A percentile compares a stretch with the other conserved stretches of the same genome.
Evolutionary conservation across 1,140 invertebrate genomes (phyloP).

Genomic region (Sesamia nonagrioides): DNA sequence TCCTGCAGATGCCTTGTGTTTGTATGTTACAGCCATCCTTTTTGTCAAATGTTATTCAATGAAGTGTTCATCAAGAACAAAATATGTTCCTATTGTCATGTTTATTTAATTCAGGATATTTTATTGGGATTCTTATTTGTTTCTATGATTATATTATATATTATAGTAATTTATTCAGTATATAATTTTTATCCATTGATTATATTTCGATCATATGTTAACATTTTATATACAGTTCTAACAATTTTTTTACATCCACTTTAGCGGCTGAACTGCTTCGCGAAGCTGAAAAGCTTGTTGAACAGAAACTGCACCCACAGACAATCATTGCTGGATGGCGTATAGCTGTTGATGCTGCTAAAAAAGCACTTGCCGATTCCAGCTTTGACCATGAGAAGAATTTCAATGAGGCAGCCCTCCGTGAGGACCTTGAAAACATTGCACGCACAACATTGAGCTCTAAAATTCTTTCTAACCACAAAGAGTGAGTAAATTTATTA

Average conservation of each 20-base stretch:
- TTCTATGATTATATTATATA: too few species aligned
- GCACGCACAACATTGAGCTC: conserved; percentile 99
- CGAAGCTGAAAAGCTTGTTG: conserved; percentile 98
- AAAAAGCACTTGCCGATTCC: conserved; percentile 92
- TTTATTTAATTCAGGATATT: too few species aligned
- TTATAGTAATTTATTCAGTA: too few species aligned
- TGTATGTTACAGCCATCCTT: too few species aligned
- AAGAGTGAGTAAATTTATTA: conserved; percentile 90
- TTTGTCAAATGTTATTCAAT: too few species aligned
- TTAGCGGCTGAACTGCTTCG: conserved; percentile 97
- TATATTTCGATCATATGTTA: too few species aligned
- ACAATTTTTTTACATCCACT: neutral
- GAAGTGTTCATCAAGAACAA: too few species aligned
- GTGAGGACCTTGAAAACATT: conserved; percentile 98
- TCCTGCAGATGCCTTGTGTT: too few species aligned
- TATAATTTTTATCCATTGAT: too few species aligned
- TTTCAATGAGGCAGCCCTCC: conserved; percentile 93
- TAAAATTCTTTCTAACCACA: conserved; percentile 99
- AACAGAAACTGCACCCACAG: conserved; percentile 99
- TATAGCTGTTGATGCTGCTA: conserved; percentile 94
- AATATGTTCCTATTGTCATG: too few species aligned
- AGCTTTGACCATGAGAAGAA: conserved; percentile 95
- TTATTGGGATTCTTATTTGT: too few species aligned
- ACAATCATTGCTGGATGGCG: conserved; percentile 99
- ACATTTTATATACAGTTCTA: too few species aligned